Conservation (phyloP, 2,797 vertebrate species). For the Chelidonichthys spinosus region DNA sequence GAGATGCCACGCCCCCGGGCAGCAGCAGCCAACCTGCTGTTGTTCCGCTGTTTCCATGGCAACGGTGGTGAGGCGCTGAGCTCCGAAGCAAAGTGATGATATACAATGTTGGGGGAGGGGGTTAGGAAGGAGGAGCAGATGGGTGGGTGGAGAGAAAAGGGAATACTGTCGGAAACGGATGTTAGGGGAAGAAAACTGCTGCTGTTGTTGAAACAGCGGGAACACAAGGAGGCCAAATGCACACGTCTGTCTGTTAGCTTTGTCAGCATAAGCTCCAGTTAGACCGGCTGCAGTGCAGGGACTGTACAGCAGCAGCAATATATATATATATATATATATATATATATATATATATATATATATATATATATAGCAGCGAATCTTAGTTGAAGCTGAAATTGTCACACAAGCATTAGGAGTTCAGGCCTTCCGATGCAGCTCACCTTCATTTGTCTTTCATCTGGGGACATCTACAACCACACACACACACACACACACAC, state of each 20-base stretch:
- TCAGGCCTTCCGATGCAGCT: constrained; percentile 54
- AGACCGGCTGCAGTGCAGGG: constrained; percentile 28
- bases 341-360: background rate
- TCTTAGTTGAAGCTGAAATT: constrained; percentile 59
- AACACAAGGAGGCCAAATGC: constrained; percentile 34
- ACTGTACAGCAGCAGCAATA: constrained; percentile 28
- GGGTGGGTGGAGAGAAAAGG: constrained; percentile 56
- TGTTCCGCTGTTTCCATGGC: constrained; percentile 91
- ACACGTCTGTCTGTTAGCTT: constrained; percentile 47
- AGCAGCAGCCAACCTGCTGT: constrained; percentile 84
- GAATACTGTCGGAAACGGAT: constrained; percentile 56
- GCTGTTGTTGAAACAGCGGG: constrained; percentile 42
- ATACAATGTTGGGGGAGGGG: constrained; percentile 67
- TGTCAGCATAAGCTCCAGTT: constrained; percentile 39
- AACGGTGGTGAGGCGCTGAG: constrained; percentile 83
- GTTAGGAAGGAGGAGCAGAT: constrained; percentile 63
- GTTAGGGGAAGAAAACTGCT: constrained; percentile 30
- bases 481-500: constrained; percentile 8
- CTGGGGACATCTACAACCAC: constrained; percentile 16
- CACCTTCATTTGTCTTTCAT: constrained; percentile 72
- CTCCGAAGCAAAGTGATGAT: constrained; percentile 64
- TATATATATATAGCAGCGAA: constrained; percentile 28
- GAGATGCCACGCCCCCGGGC: constrained; percentile 76
- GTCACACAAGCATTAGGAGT: constrained; percentile 62
- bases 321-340: background rate